Evolutionary conservation across 2,113 vertebrate species (phyloP).

Genomic region (Misgurnus anguillicaudatus): DNA sequence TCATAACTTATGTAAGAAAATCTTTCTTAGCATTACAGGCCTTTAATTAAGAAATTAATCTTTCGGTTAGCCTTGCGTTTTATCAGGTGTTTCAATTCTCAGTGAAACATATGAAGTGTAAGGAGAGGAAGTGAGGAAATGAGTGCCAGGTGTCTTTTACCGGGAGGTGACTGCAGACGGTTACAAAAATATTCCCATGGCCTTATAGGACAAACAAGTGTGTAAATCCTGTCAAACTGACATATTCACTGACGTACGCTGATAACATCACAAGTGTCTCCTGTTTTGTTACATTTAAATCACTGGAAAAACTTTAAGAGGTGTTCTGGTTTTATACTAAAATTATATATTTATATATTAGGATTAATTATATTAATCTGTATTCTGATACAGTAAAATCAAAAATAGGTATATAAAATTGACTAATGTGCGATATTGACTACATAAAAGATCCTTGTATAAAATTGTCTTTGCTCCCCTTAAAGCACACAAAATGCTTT

Average conservation of each 20-base stretch:
- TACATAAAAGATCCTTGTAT: too few relatives aligned
- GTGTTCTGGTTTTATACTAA: too few relatives aligned
- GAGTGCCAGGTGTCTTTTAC: conserved; percentile 52
- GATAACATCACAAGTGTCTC: not conserved
- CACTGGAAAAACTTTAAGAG: too few relatives aligned
- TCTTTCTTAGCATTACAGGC: not conserved
- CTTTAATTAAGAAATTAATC: conserved; percentile 34
- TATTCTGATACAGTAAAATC: too few relatives aligned
- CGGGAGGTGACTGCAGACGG: conserved; percentile 46
- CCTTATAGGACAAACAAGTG: conserved; percentile 16
- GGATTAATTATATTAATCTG: too few relatives aligned
- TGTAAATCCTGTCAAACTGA: conserved; percentile 23
- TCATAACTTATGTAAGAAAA: too few relatives aligned
- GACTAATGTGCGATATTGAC: too few relatives aligned
- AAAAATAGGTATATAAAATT: too few relatives aligned
- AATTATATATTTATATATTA: too few relatives aligned
- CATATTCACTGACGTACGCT: not conserved
- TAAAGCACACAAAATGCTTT: too few relatives aligned
- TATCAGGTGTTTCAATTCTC: conserved; percentile 51
- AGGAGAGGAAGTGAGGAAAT: conserved; percentile 55
- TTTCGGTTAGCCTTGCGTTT: conserved; percentile 39
- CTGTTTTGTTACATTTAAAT: not conserved
- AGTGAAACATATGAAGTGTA: conserved; percentile 51
- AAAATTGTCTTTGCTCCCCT: too few relatives aligned
- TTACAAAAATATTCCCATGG: conserved; percentile 51